Evolutionary conservation across 1,140 invertebrate species (phyloP).

Genomic region (Drosophila repleta): DNA sequence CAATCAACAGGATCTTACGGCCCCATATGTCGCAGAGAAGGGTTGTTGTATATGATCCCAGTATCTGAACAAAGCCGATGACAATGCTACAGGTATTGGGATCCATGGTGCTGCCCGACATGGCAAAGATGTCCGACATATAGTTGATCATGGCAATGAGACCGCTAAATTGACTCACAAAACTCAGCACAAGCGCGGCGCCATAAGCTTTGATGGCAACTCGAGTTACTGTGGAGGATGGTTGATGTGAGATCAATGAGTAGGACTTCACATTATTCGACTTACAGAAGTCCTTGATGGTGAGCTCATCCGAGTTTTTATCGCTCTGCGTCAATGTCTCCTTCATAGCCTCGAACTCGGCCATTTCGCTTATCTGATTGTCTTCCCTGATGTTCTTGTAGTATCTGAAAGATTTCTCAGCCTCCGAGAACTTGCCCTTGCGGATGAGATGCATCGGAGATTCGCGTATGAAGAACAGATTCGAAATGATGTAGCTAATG

Average conservation of each 20-base stretch:
- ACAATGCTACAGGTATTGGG: conserved; percentile 85
- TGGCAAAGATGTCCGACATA: conserved; percentile 86
- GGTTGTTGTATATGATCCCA: conserved; percentile 49
- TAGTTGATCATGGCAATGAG: conserved; percentile 68
- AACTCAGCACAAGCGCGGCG: conserved; percentile 43
- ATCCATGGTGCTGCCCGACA: conserved; percentile 85
- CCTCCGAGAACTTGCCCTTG: conserved; percentile 33
- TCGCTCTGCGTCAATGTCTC: conserved; percentile 35
- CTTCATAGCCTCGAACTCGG: conserved; percentile 60
- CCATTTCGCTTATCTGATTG: conserved; percentile 31
- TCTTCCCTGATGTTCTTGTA: conserved; percentile 68
- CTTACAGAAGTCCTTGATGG: conserved; percentile 62
- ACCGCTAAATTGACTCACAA: conserved; percentile 63
- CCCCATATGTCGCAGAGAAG: no score
- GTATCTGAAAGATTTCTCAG: conserved; percentile 59
- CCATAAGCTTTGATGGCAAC: conserved; percentile 46
- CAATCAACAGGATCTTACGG: background rate
- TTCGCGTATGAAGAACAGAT: conserved; percentile 56
- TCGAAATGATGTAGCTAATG: conserved; percentile 42
- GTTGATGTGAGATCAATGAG: no score
- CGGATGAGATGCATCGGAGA: conserved; percentile 66
- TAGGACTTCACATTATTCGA: no score
- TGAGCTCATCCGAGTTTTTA: conserved; percentile 23
- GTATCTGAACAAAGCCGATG: conserved; percentile 84
- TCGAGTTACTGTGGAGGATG: conserved; percentile 24